A percentile compares a stretch with the other conserved stretches of the same genome.
Conservation (phyloP, 2,888 invertebrate species). For the Tethea ocularis region DNA sequence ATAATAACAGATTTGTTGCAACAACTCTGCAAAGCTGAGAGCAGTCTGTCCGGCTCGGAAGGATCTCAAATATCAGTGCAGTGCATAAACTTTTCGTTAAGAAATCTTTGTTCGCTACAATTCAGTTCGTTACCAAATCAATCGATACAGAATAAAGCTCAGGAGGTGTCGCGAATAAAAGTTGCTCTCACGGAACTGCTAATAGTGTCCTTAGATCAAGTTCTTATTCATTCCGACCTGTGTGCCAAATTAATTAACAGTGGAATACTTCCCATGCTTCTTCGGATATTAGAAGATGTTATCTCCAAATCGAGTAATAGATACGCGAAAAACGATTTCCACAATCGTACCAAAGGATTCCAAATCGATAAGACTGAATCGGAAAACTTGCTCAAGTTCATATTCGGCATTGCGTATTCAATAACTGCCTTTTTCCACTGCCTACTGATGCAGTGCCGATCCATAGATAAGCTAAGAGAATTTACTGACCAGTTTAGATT, state of each 20-base stretch:
- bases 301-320: constrained; percentile 64
- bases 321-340: constrained; percentile 44
- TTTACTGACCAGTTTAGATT: constrained; percentile 84
- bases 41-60: constrained; percentile 76
- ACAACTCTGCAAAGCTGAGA: constrained; percentile 80
- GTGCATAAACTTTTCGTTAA: constrained; percentile 84
- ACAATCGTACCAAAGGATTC: constrained; percentile 47
- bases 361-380: constrained; percentile 68
- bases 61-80: constrained; percentile 83
- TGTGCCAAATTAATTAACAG: constrained; percentile 84
- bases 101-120: constrained; percentile 84
- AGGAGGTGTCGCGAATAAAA: constrained; percentile 77
- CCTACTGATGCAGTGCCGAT: constrained; percentile 80
- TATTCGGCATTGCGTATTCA: constrained; percentile 84
- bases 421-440: constrained; percentile 85
- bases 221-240: constrained; percentile 77
- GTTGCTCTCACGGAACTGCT: constrained; percentile 83
- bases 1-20: constrained; percentile 83
- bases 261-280: constrained; percentile 85
- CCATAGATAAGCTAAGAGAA: constrained; percentile 78
- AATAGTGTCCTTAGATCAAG: constrained; percentile 83
- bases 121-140: constrained; percentile 77
- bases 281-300: constrained; percentile 84
- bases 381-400: constrained; percentile 81
- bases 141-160: constrained; percentile 46